These are phyloP conservation scores for Zeugodacus cucurbitae DNA, from an alignment of 1,140 invertebrate genomes.

Conservation along the genomic window DNA sequence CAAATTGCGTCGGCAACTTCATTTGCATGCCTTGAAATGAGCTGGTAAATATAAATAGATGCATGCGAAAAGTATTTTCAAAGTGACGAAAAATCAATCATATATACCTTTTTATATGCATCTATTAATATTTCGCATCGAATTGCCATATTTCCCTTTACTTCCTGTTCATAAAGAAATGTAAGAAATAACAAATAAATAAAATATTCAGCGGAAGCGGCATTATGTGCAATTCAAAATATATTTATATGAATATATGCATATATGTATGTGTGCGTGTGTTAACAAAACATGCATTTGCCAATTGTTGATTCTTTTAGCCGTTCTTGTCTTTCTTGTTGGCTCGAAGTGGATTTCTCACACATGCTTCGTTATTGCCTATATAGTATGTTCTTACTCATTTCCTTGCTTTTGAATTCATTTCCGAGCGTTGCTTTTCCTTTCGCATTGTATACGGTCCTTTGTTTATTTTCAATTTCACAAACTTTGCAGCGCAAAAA, in stretches of 20 bases:
- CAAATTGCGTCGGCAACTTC: neutral
- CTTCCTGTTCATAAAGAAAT: neutral
- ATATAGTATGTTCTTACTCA: neutral
- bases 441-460: neutral
- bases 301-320: neutral
- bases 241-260: neutral
- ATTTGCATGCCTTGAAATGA: neutral
- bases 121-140: neutral
- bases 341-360: neutral
- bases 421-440: neutral
- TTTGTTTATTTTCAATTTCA: neutral
- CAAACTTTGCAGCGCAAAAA: neutral
- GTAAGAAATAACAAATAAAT: neutral
- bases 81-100: neutral
- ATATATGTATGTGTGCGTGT: neutral
- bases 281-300: neutral
- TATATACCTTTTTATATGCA: neutral
- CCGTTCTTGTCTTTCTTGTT: neutral
- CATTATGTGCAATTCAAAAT: neutral
- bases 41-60: neutral
- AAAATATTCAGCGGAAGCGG: neutral
- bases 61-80: neutral
- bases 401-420: slow-evolving; percentile 25
- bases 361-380: neutral
- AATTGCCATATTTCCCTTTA: neutral